phyloP scores from a whole-genome alignment of 2,797 vertebrate species.

The Eupleurogrammus muticus region DNA sequence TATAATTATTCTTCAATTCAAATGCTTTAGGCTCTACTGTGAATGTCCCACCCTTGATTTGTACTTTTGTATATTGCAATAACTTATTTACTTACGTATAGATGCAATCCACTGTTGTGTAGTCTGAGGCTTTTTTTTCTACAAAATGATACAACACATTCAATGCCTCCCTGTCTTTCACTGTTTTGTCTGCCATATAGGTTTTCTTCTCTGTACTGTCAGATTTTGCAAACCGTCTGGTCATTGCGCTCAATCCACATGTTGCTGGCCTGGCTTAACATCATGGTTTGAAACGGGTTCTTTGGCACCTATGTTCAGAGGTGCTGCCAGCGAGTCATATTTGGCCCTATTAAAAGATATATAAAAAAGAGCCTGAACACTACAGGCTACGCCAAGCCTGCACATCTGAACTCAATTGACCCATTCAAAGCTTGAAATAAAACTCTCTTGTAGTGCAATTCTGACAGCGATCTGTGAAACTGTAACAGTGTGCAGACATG shows the following conservation, averaged over 20 bases:
- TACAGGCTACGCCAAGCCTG: too few species aligned
- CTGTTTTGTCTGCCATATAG: constrained; percentile 24
- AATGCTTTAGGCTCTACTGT: not conserved
- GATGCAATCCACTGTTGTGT: not conserved
- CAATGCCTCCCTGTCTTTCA: not conserved
- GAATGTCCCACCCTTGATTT: constrained; percentile 15
- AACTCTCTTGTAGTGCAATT: too few species aligned
- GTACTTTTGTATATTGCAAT: not conserved
- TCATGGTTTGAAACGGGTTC: constrained; percentile 11
- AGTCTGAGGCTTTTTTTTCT: constrained; percentile 1
- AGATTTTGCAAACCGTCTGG: constrained; percentile 38
- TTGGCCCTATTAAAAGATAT: too few species aligned
- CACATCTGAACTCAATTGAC: too few species aligned
- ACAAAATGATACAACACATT: not conserved
- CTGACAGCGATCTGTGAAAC: too few species aligned
- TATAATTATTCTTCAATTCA: constrained; percentile 14
- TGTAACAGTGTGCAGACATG: too few species aligned
- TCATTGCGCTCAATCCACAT: constrained; percentile 43
- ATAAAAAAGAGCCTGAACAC: too few species aligned
- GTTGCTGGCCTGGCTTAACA: constrained; percentile 34
- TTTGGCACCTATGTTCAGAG: constrained; percentile 2
- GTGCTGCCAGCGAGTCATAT: too few species aligned
- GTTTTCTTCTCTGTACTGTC: constrained; percentile 31
- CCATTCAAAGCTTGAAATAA: too few species aligned
- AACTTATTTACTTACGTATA: too few species aligned